Conservation (phyloP, 1,140 invertebrate species). For the Stegodyphus mimosarum region DNA sequence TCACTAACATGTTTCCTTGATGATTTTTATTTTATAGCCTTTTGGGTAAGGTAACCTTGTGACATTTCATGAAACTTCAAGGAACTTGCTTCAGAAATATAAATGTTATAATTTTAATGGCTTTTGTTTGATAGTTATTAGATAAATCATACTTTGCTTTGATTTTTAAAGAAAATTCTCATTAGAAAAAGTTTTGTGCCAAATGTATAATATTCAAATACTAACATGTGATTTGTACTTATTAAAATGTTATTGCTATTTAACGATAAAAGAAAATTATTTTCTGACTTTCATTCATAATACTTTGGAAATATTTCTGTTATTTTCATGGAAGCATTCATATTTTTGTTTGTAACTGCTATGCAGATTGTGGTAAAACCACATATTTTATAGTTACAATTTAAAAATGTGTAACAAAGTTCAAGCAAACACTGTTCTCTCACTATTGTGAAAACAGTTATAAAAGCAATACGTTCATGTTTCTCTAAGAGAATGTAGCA, state of each 20-base stretch:
- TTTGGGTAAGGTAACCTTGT: too few relatives aligned
- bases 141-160: too few relatives aligned
- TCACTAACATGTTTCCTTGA: too few relatives aligned
- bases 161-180: too few relatives aligned
- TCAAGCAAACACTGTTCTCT: conserved; percentile 46
- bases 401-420: conserved; percentile 49
- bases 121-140: too few relatives aligned
- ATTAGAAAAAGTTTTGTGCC: background rate
- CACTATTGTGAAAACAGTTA: conserved; percentile 39
- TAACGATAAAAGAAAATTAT: background rate
- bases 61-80: too few relatives aligned
- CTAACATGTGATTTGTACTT: background rate
- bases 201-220: background rate
- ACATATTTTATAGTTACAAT: conserved; percentile 51
- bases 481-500: conserved; percentile 59
- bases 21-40: too few relatives aligned
- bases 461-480: conserved; percentile 57
- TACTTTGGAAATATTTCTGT: conserved; percentile 5
- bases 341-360: conserved; percentile 46
- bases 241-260: background rate
- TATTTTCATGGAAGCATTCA: background rate
- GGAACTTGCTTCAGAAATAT: too few relatives aligned
- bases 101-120: too few relatives aligned
- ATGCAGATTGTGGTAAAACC: conserved; percentile 59
- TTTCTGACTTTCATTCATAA: background rate